Conservation (phyloP, 1,140 invertebrate species). For the Frieseomelitta varia region DNA sequence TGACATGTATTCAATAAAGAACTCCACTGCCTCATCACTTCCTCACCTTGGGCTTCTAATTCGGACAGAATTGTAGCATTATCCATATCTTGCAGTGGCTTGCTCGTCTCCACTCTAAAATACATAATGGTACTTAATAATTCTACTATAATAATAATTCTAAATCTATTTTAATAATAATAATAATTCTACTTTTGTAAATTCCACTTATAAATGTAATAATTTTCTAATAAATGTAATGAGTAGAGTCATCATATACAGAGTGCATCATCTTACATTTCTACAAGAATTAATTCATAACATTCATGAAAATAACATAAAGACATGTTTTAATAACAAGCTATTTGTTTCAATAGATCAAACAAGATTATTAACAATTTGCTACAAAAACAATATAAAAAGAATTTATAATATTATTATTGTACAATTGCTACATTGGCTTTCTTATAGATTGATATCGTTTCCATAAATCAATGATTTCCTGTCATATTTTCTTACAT, state of each 20-base stretch:
- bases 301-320: no score
- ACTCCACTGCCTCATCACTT: slow-evolving; percentile 83
- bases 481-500: no score
- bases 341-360: no score
- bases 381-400: no score
- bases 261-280: not conserved
- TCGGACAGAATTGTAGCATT: slow-evolving; percentile 82
- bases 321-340: no score
- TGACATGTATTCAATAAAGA: slow-evolving; percentile 81
- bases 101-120: slow-evolving; percentile 79
- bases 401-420: no score
- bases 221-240: not conserved
- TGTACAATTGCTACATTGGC: no score
- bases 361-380: no score
- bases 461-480: no score
- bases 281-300: no score
- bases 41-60: slow-evolving; percentile 82
- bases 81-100: slow-evolving; percentile 81
- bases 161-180: not conserved
- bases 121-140: not conserved
- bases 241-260: not conserved
- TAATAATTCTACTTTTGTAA: not conserved
- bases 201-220: not conserved
- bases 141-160: not conserved
- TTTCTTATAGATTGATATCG: no score